phyloP scores from a whole-genome alignment of 2,888 invertebrate species.

The Rotaria macrura region DNA sequence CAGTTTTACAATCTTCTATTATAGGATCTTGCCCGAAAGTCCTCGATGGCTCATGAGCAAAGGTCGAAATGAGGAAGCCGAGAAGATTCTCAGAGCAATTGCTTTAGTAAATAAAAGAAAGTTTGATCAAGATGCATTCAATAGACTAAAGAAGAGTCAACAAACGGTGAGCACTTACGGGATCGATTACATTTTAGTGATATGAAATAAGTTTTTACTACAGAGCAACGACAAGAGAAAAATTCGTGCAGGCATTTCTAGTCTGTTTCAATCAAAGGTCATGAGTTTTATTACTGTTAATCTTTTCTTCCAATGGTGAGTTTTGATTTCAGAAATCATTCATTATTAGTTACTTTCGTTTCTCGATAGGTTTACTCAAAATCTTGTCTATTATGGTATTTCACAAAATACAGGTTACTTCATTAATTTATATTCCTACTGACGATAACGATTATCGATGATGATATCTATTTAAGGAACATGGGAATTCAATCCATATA shows the following conservation, averaged over 20 bases:
- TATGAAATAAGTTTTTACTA: too few species aligned
- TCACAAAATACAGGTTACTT: constrained; percentile 19
- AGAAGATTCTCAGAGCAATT: constrained; percentile 16
- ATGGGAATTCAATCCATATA: constrained; percentile 54
- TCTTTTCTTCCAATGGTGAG: constrained; percentile 4
- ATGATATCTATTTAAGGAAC: not conserved
- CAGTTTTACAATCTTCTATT: too few species aligned
- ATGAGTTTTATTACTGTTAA: not conserved
- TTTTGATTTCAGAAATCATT: not conserved
- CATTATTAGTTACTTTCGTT: too few species aligned
- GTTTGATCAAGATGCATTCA: constrained; percentile 11
- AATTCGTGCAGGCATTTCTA: not conserved
- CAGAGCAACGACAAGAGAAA: not conserved
- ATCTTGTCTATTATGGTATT: constrained; percentile 33
- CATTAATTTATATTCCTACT: not conserved
- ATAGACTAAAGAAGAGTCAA: not conserved
- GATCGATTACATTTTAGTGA: too few species aligned
- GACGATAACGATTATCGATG: not conserved
- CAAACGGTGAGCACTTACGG: not conserved
- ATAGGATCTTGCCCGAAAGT: constrained; percentile 29
- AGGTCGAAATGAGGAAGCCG: constrained; percentile 14
- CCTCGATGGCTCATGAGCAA: constrained; percentile 29
- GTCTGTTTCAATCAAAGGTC: not conserved
- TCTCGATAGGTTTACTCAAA: constrained; percentile 28
- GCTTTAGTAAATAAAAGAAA: constrained; percentile 24